Evolutionary conservation across 2,113 vertebrate species (phyloP).

Genomic region (Bubo bubo): DNA sequence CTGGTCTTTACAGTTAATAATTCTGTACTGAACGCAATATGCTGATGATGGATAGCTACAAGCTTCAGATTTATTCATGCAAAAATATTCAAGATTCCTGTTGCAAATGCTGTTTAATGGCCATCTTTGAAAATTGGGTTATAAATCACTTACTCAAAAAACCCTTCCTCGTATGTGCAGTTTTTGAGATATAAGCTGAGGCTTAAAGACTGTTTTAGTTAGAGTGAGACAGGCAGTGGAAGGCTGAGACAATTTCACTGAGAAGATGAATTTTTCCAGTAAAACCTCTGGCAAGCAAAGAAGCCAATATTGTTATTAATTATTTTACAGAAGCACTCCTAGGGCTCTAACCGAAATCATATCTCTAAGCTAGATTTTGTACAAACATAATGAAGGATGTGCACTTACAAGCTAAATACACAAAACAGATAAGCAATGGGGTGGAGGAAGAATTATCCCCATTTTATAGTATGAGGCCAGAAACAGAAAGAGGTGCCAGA

Average conservation of each 20-base stretch:
- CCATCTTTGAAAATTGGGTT: constrained; percentile 28
- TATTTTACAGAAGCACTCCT: background rate
- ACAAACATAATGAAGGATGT: background rate
- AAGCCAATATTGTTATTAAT: background rate
- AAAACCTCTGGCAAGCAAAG: background rate
- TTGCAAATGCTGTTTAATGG: constrained; percentile 53
- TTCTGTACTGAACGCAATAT: background rate
- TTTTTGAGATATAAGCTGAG: background rate
- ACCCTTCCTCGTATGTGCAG: background rate
- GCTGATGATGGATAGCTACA: constrained; percentile 44
- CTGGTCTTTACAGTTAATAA: constrained; percentile 55
- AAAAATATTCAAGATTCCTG: constrained; percentile 58
- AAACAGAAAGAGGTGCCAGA: background rate
- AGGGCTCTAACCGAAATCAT: background rate
- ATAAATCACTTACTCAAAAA: constrained; percentile 43
- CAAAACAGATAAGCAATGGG: background rate
- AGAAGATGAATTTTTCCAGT: background rate
- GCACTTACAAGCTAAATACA: background rate
- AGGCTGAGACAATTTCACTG: background rate
- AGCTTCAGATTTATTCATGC: constrained; percentile 42
- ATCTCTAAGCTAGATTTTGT: background rate
- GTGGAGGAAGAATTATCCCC: background rate
- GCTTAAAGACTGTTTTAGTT: background rate
- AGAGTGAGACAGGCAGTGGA: background rate
- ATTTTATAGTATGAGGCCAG: background rate